These are phyloP conservation scores for Bergia puertoricense DNA, from an alignment of 92 coral and sea anemone species.

Conservation along the genomic window DNA sequence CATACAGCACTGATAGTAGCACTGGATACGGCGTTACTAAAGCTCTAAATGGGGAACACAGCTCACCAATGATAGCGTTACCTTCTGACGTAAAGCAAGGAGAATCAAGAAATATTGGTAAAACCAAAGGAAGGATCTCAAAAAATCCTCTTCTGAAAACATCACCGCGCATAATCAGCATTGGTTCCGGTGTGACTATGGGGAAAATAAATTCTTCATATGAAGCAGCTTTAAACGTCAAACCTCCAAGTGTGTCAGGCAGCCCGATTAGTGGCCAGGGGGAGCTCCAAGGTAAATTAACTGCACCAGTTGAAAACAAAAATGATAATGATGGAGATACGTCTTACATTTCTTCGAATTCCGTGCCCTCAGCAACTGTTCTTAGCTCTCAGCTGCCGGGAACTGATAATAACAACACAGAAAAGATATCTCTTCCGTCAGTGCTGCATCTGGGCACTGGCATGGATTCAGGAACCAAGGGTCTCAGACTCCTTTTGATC, in stretches of 20 bases:
- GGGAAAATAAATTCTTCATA: conserved; percentile 37
- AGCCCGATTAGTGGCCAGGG: background rate
- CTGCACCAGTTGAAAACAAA: background rate
- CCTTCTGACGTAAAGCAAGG: conserved; percentile 7
- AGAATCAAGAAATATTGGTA: conserved; percentile 8
- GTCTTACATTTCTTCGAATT: background rate
- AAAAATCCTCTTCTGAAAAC: background rate
- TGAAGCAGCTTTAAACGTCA: conserved; percentile 7
- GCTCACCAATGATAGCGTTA: background rate
- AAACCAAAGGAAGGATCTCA: conserved; percentile 4
- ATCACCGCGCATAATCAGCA: background rate
- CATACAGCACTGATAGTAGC: background rate
- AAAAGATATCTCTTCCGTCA: background rate
- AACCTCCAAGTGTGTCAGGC: background rate
- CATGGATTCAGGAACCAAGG: conserved; percentile 15
- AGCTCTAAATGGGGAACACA: background rate
- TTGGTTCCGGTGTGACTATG: conserved; percentile 14
- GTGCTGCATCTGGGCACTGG: conserved; percentile 19
- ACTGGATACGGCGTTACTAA: background rate
- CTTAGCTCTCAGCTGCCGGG: conserved; percentile 13
- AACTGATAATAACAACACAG: conserved; percentile 12
- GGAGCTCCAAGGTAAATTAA: conserved; percentile 24
- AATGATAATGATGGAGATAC: background rate
- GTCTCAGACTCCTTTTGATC: conserved; percentile 21
- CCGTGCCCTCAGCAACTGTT: background rate